Base-by-base conservation (phyloP, 2,113 vertebrate species). In the Zosterops hypoxanthus region DNA sequence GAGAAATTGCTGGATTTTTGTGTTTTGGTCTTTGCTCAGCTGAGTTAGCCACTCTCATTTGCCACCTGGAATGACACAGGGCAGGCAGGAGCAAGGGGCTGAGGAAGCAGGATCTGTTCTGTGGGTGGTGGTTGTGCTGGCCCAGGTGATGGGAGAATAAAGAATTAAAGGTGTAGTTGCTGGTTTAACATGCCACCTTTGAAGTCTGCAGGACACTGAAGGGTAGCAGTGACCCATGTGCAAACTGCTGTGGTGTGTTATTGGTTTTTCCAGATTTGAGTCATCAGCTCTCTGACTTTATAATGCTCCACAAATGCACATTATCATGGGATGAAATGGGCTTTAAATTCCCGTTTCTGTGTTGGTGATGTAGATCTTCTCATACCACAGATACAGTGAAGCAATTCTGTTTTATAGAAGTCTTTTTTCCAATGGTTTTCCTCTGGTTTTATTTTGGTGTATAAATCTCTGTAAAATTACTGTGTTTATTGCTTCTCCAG, bases 221-320 rank as follows among this genome's bases (percentile, higher is more conserved):
- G 46, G 42, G 9, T 19, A 4, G 21, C 6, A 34, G 42, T 2
- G 28, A 31, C 36, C 26, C 19, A 2, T 1, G 11, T 60, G 46
- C 52, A 24, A 53, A 8, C 11, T 50, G 31, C 52, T 0, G 1
- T 33, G 21, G 28, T 50, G 14, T 21, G 1, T 17, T 49, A 11
- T 2, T 59, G 6, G 6, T 12, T 66, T 59, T 59, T 29, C 39
- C 47, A 2, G 21, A 5, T n/a, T 81, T 29, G 50, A 70, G 65
- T 39, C 2, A 0, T 28, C 63, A 31, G 12, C 42, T 80, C 55
- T 65, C 42, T 46, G 42, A 14, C 29, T 65, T 85, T 4, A 7
- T 9, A 26, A 14, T 21, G 49, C 34, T 78, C 21, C 39, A 53
- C 53, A 55, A 46, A 85, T 75, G 52, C 33, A 56, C n/a, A 7